These are phyloP conservation scores for Syrmaticus mikado DNA, from an alignment of 2,113 vertebrate species.

Conservation along the genomic window DNA sequence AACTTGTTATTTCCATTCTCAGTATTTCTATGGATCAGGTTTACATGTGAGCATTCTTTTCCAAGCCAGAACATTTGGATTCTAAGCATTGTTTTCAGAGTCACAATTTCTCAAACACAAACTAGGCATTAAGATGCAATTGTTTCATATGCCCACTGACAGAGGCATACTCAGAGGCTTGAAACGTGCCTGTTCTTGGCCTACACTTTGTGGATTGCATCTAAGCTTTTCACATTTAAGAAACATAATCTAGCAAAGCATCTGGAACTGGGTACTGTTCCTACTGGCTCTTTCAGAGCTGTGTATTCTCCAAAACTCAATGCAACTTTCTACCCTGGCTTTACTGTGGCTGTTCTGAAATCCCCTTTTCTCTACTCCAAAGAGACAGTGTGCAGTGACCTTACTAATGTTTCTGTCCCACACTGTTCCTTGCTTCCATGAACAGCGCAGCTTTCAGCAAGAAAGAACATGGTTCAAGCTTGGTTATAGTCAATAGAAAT, in stretches of 20 bases:
- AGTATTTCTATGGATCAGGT: not conserved
- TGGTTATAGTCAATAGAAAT: not conserved
- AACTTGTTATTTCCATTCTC: not conserved
- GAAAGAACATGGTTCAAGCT: not conserved
- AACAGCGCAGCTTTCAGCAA: slow-evolving; percentile 4
- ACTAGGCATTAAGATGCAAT: not conserved
- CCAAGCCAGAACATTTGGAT: not conserved
- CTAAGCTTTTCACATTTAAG: not conserved
- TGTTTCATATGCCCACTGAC: not conserved
- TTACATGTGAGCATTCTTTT: not conserved
- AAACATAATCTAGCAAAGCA: not conserved
- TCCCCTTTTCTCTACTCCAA: not conserved
- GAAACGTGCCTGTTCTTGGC: not conserved
- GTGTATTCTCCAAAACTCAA: not conserved
- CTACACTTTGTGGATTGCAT: not conserved
- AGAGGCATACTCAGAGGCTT: not conserved
- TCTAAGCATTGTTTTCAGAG: not conserved
- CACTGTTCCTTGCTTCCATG: not conserved
- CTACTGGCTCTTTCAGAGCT: fast-evolving
- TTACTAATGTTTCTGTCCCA: not conserved
- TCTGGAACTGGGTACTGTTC: not conserved
- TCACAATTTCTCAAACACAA: not conserved
- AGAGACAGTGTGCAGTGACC: not conserved
- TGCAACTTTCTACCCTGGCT: not conserved
- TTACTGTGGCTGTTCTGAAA: not conserved